Evolutionary conservation across 2,888 invertebrate genomes (phyloP), one percentile per base, ranked within the genome.

Genomic region (Amphipyra tragopoginis): DNA sequence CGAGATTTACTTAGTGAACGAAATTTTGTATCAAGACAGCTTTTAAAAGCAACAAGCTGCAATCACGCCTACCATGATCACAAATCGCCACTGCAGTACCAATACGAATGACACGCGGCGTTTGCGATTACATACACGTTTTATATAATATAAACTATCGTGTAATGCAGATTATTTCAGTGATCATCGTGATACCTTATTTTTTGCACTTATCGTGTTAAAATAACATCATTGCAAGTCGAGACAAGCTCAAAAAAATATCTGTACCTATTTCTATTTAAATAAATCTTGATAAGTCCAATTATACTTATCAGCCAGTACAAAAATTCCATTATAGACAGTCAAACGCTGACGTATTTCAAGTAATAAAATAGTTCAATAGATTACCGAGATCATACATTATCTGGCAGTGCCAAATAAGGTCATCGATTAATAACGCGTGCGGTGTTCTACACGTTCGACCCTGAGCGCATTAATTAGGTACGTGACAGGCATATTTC

Each of bases 381-480:
- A 75, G 72, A 75, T 78, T 56, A 76, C 65, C 38, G 60, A 72
- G 64, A 75, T 61, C 62, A 69, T 47, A 51, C 45, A 50, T 72
- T 79, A 78, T 77, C 79, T 65, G 47, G 14, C 26, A 55, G 62
- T 65, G 55, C 73, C 65, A 65, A 77, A 72, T 79, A 77, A 76
- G 77, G 77, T 77, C 79, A 67, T 56, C 64, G 77, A 72, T 76
- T 67, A 76, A 52, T 43, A 52, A 11, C 67, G 51, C 59, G 52
- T 75, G 63, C 67, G 50, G 38, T 52, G 49, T 45, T 53, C 51
- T 43, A 58, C 60, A 57, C 69, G 76, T 53, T 67, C 48, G 42
- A 43, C 15, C 57, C 15, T 9, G 26, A 59, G 42, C 52, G 33
- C 49, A 70, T 42, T 45, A 63, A 59, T 42, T 54, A 54, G 14